Percentiles rank a stretch among this genome's conserved stretches.
Evolutionary conservation across 2,888 invertebrate genomes (phyloP).

Genomic region (Agrotis segetum): DNA sequence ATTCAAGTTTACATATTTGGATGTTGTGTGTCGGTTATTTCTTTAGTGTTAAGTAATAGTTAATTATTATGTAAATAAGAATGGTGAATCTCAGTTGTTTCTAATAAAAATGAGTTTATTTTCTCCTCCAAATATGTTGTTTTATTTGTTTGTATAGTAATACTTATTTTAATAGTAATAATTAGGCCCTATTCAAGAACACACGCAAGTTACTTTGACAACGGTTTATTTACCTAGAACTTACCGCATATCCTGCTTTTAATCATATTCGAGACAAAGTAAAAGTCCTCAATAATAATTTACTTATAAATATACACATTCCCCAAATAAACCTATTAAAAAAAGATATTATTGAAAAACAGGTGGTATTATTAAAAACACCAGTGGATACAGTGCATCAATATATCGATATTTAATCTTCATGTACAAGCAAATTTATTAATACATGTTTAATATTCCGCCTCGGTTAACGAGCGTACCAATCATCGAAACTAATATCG

Average conservation of each 20-base stretch:
- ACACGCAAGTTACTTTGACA: conserved; percentile 84
- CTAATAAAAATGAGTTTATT: conserved; percentile 49
- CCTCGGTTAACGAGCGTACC: conserved; percentile 80
- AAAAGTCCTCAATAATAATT: conserved; percentile 87
- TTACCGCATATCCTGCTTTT: conserved; percentile 86
- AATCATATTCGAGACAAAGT: conserved; percentile 88
- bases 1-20: conserved; percentile 34
- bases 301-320: conserved; percentile 90
- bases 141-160: conserved; percentile 33
- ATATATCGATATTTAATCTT: conserved; percentile 94
- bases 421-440: conserved; percentile 94
- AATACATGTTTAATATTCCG: conserved; percentile 89
- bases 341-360: conserved; percentile 81
- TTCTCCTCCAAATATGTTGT: conserved; percentile 30
- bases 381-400: conserved; percentile 93
- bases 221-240: conserved; percentile 89
- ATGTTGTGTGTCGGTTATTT: conserved; percentile 33
- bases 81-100: conserved; percentile 53
- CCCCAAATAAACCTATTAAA: conserved; percentile 89
- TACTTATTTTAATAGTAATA: conserved; percentile 26
- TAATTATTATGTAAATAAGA: conserved; percentile 48
- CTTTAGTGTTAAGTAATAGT: conserved; percentile 34
- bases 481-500: conserved; percentile 84
- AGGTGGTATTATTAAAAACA: conserved; percentile 90
- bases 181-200: conserved; percentile 82